Evolutionary conservation across 1,140 invertebrate species (phyloP).

Genomic region (Pogonomyrmex californicus): DNA sequence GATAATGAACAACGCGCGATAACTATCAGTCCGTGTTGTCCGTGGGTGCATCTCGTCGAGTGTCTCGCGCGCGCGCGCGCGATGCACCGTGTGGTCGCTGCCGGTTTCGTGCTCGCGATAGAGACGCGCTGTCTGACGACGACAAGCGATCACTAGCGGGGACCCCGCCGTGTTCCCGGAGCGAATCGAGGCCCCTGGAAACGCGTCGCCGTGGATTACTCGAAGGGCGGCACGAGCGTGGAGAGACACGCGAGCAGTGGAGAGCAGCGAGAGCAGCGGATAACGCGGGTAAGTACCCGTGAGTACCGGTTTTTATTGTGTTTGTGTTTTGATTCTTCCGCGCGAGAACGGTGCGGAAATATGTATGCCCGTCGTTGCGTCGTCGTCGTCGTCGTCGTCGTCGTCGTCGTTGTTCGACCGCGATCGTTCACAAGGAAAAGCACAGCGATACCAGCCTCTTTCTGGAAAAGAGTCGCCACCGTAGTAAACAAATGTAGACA

Average conservation of each 20-base stretch:
- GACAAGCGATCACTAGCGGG: background rate
- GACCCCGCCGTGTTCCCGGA: constrained; percentile 2
- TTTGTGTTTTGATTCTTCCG: background rate
- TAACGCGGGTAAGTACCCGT: background rate
- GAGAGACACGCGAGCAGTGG: constrained; percentile 9
- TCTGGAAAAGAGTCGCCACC: constrained; percentile 45
- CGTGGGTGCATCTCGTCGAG: constrained; percentile 73
- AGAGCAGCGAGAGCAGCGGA: background rate
- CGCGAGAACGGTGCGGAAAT: background rate
- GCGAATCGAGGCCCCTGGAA: background rate
- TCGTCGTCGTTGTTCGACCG: background rate
- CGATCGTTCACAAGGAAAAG: background rate
- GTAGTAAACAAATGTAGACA: constrained; percentile 73
- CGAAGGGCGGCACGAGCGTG: constrained; percentile 33
- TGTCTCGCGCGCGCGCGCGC: constrained; percentile 46
- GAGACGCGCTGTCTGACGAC: constrained; percentile 61
- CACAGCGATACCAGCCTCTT: background rate
- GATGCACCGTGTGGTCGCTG: constrained; percentile 65
- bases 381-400: background rate
- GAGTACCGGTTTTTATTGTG: background rate
- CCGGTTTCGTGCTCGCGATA: constrained; percentile 62
- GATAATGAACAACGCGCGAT: constrained; percentile 77
- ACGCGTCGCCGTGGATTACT: constrained; percentile 70
- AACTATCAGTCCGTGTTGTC: constrained; percentile 75
- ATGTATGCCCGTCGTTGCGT: too few relatives aligned